These are phyloP conservation scores for silkworm (Bombyx mori) DNA, from an alignment of 1,140 invertebrate species.

Conservation along the genomic window DNA sequence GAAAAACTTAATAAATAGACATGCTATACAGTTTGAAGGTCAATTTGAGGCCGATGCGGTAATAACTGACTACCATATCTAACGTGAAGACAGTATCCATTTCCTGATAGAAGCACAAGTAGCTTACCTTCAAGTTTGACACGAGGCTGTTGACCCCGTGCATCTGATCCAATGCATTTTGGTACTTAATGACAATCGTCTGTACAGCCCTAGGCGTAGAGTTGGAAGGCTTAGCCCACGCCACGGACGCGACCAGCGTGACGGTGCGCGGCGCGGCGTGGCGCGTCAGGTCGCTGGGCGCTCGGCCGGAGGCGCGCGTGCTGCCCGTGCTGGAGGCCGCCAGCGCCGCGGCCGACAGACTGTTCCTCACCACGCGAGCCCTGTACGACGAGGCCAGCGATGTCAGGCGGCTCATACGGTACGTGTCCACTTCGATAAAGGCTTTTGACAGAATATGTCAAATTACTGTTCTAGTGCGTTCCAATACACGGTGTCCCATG, in stretches of 20 bases:
- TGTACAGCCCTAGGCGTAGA: constrained; percentile 10
- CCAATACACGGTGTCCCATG: background rate
- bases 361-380: constrained; percentile 65
- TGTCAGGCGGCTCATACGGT: constrained; percentile 42
- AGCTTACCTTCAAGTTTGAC: too few relatives aligned
- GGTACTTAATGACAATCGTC: too few relatives aligned
- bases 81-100: too few relatives aligned
- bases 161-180: too few relatives aligned
- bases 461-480: background rate
- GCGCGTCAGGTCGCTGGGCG: constrained; percentile 45
- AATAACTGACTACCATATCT: too few relatives aligned
- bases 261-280: constrained; percentile 50
- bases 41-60: too few relatives aligned
- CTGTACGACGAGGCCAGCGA: constrained; percentile 69
- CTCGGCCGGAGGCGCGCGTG: constrained; percentile 31
- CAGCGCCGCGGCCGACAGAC: constrained; percentile 45
- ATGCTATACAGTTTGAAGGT: too few relatives aligned
- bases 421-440: background rate
- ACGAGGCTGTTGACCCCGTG: too few relatives aligned
- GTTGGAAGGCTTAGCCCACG: constrained; percentile 42
- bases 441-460: background rate
- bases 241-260: constrained; percentile 45
- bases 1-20: too few relatives aligned
- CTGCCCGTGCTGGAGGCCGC: constrained; percentile 25
- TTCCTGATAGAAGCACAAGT: too few relatives aligned